These are phyloP conservation scores for Ichneumon xanthorius DNA, from an alignment of 2,888 invertebrate species.

Conservation along the genomic window DNA sequence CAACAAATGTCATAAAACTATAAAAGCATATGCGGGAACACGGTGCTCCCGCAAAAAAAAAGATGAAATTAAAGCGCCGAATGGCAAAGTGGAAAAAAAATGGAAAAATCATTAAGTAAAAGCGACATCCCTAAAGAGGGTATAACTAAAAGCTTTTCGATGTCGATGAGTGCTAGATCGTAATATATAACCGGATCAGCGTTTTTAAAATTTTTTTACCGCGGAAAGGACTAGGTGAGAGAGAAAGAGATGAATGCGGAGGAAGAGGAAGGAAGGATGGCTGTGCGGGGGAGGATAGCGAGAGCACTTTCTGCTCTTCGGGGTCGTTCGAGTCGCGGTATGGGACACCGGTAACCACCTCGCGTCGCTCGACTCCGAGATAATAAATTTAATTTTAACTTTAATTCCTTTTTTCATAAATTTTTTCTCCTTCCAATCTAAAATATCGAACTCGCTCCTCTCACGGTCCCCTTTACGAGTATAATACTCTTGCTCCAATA, in stretches of 20 bases:
- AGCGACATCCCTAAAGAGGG: slow-evolving; percentile 38
- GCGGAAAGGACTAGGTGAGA: slow-evolving; percentile 31
- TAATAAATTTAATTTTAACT: slow-evolving; percentile 31
- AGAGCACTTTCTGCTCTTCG: slow-evolving; percentile 40
- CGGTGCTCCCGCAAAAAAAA: background rate
- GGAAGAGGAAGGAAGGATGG: background rate
- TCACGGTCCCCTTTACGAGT: background rate
- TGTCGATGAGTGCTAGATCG: slow-evolving; percentile 61
- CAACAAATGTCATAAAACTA: background rate
- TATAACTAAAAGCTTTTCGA: slow-evolving; percentile 68
- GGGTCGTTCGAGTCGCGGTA: slow-evolving; percentile 19
- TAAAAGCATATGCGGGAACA: background rate
- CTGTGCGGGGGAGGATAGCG: slow-evolving; percentile 7
- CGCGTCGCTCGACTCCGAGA: slow-evolving; percentile 1
- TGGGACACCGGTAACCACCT: background rate
- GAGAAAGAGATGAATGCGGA: slow-evolving; percentile 14
- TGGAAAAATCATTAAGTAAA: slow-evolving; percentile 40
- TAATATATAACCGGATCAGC: slow-evolving; percentile 63
- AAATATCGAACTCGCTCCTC: slow-evolving; percentile 11
- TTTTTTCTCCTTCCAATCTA: slow-evolving; percentile 1
- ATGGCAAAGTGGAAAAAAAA: slow-evolving; percentile 11
- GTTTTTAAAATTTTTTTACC: slow-evolving; percentile 23
- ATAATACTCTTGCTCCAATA: slow-evolving; percentile 34
- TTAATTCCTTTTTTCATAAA: background rate
- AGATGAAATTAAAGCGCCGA: background rate